Conservation (phyloP, 2,888 invertebrate species). For the Didymodactylos carnosus region DNA sequence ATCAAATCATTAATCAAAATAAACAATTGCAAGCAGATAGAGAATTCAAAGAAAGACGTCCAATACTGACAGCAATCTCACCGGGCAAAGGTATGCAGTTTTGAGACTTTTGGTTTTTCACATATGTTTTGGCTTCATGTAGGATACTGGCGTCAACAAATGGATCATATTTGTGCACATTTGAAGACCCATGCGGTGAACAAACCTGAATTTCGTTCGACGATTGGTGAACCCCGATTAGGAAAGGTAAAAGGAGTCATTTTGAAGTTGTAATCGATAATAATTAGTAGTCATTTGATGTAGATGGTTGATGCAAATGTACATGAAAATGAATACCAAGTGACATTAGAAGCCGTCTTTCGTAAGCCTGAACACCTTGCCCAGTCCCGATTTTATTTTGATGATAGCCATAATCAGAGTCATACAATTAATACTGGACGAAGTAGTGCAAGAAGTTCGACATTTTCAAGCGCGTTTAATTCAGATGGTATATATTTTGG, state of each 20-base stretch:
- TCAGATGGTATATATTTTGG: not conserved
- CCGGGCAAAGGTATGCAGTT: no score
- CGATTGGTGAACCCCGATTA: constrained; percentile 34
- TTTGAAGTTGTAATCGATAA: no score
- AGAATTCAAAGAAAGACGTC: constrained; percentile 28
- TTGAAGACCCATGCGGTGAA: constrained; percentile 31
- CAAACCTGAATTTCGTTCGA: constrained; percentile 32
- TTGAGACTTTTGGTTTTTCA: no score
- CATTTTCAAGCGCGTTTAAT: not conserved
- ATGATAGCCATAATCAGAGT: not conserved
- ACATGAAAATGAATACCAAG: not conserved
- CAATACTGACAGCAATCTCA: constrained; percentile 30
- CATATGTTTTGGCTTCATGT: no score
- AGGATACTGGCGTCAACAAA: constrained; percentile 35
- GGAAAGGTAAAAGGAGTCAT: constrained; percentile 31
- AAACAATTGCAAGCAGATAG: constrained; percentile 28
- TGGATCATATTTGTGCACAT: constrained; percentile 33
- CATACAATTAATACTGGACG: no score
- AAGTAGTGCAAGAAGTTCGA: not conserved
- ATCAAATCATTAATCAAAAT: constrained; percentile 15
- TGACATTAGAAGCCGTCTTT: not conserved
- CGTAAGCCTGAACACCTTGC: not conserved
- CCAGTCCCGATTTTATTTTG: not conserved
- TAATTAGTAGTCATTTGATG: no score
- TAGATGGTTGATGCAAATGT: not conserved